Evolutionary conservation across 2,797 vertebrate genomes (phyloP).

Genomic region (Phalanger gymnotis): DNA sequence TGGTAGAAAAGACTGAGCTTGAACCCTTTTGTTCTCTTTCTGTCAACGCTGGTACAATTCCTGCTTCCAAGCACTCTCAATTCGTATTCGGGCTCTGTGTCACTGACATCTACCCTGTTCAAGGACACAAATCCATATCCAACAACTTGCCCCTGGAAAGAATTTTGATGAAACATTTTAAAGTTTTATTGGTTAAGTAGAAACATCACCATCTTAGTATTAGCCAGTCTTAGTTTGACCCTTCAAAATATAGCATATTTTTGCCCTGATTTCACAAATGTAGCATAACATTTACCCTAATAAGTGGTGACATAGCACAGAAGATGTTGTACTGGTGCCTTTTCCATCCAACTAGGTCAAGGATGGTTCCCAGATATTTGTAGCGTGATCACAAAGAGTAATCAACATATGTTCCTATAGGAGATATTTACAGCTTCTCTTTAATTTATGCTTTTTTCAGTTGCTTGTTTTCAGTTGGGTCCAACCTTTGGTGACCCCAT

Average conservation of each 20-base stretch:
- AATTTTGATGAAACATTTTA: background rate
- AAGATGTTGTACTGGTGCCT: background rate
- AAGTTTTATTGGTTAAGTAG: conserved; percentile 3
- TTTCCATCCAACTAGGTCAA: conserved; percentile 1
- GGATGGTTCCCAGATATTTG: background rate
- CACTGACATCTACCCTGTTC: background rate
- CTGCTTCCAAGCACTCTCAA: background rate
- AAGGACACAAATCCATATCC: conserved; percentile 9
- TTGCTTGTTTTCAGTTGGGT: too few relatives aligned
- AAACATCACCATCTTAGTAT: background rate
- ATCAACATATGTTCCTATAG: too few relatives aligned
- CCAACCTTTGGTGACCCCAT: too few relatives aligned
- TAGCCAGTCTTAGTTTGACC: background rate
- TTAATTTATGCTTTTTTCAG: too few relatives aligned
- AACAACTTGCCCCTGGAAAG: background rate
- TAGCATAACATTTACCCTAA: background rate
- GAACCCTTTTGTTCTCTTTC: background rate
- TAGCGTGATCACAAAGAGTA: too few relatives aligned
- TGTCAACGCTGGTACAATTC: conserved; percentile 18
- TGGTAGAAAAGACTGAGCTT: background rate
- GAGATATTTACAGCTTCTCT: too few relatives aligned
- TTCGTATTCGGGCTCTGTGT: conserved; percentile 14
- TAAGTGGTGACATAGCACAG: background rate
- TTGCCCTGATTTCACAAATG: background rate
- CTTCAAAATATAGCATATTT: background rate